These are phyloP conservation scores for Plodia interpunctella DNA, from an alignment of 1,140 invertebrate genomes.

Conservation along the genomic window DNA sequence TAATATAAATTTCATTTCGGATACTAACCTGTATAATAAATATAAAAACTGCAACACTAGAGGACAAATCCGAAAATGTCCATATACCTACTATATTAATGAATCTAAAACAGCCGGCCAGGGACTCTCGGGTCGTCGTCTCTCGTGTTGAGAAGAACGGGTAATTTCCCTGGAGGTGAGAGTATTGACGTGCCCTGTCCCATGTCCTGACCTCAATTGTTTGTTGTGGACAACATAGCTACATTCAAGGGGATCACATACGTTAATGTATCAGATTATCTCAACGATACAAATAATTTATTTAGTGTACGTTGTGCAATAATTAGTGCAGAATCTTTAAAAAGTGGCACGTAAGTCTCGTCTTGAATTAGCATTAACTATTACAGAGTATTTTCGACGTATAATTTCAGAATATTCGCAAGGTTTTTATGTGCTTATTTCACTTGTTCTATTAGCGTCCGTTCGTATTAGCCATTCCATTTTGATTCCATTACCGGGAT, in stretches of 20 bases:
- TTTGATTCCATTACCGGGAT: constrained; percentile 24
- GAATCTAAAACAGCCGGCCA: not conserved
- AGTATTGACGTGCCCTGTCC: constrained; percentile 30
- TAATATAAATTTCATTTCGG: too few species aligned
- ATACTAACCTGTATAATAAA: too few species aligned
- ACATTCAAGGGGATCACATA: not conserved
- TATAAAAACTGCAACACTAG: too few species aligned
- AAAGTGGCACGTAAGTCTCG: too few species aligned
- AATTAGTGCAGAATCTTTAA: too few species aligned
- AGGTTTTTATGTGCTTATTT: not conserved
- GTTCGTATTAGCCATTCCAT: not conserved
- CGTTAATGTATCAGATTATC: too few species aligned
- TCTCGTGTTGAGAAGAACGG: not conserved
- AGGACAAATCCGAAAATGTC: not conserved
- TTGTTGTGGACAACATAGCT: constrained; percentile 13
- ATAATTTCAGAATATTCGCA: too few species aligned
- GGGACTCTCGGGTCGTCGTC: not conserved
- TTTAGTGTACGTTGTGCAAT: too few species aligned
- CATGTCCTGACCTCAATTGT: constrained; percentile 24
- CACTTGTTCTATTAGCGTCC: not conserved
- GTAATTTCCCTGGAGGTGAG: constrained; percentile 40
- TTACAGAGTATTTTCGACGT: too few species aligned
- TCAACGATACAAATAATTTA: too few species aligned
- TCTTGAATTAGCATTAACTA: too few species aligned
- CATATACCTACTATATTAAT: not conserved